Evolutionary conservation across 2,888 invertebrate genomes (phyloP).

Genomic region (Eurytoma adleriae): DNA sequence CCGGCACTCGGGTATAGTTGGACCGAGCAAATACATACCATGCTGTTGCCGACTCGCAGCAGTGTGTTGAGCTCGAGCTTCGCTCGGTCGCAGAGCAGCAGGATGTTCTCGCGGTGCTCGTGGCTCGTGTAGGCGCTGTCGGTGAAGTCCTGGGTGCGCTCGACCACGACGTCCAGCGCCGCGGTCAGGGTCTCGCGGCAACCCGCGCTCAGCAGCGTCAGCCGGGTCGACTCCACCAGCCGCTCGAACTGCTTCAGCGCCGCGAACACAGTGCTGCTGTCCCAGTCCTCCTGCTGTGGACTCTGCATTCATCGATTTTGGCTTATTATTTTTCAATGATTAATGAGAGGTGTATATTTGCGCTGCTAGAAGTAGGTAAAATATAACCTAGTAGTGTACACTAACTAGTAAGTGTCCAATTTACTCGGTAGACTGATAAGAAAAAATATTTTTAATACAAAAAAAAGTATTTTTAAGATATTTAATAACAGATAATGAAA

Average conservation of each 20-base stretch:
- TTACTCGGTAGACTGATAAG: no score
- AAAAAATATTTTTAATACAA: no score
- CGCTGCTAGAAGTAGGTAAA: no score
- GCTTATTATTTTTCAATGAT: no score
- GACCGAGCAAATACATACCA: slow-evolving; percentile 81
- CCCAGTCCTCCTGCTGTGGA: slow-evolving; percentile 81
- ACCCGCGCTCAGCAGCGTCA: slow-evolving; percentile 84
- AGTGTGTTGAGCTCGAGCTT: slow-evolving; percentile 95
- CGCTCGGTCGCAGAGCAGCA: slow-evolving; percentile 91
- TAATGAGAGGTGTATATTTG: no score
- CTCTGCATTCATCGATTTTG: slow-evolving; percentile 61
- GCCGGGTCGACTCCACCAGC: slow-evolving; percentile 90
- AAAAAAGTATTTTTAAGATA: no score
- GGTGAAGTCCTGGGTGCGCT: slow-evolving; percentile 98
- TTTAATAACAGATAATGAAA: no score
- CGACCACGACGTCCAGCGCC: slow-evolving; percentile 93
- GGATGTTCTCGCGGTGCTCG: slow-evolving; percentile 96
- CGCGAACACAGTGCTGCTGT: slow-evolving; percentile 86
- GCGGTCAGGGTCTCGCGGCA: slow-evolving; percentile 88
- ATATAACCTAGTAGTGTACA: no score
- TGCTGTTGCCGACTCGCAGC: slow-evolving; percentile 88
- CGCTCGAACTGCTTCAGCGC: slow-evolving; percentile 91
- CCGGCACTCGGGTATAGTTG: no score
- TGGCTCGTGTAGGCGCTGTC: slow-evolving; percentile 99
- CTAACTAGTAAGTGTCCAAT: no score